phyloP scores from a whole-genome alignment of 2,888 invertebrate species.

The Folsomia manolachei region DNA sequence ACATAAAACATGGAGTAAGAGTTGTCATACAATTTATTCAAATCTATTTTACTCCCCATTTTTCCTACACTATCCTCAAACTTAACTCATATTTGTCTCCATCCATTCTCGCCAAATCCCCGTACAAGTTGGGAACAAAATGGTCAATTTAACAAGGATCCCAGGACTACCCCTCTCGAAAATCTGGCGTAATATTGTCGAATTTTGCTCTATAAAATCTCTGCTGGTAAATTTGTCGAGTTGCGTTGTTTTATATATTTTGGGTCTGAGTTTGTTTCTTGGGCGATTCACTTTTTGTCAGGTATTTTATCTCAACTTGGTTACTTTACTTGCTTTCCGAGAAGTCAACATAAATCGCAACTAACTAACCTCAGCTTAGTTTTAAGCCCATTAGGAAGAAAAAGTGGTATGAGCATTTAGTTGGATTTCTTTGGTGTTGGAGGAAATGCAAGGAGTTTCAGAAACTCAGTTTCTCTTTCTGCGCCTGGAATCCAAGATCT shows the following conservation, averaged over 20 bases:
- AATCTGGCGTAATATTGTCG: too few species aligned
- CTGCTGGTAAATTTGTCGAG: too few species aligned
- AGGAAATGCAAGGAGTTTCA: background rate
- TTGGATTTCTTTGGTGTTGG: background rate
- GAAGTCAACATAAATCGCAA: background rate
- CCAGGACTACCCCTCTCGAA: too few species aligned
- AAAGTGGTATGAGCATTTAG: background rate
- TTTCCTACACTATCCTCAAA: background rate
- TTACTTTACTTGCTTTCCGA: background rate
- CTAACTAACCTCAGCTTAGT: background rate
- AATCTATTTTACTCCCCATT: background rate
- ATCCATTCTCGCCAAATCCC: too few species aligned
- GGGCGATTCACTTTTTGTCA: background rate
- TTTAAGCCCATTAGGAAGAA: background rate
- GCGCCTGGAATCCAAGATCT: background rate
- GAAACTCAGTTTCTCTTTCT: background rate
- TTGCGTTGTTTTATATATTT: too few species aligned
- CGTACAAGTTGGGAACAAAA: too few species aligned
- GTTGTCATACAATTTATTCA: slow-evolving; percentile 2
- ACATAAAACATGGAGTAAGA: background rate
- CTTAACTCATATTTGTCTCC: background rate
- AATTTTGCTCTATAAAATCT: too few species aligned
- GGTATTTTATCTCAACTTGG: background rate
- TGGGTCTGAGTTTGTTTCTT: too few species aligned
- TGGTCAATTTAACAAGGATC: too few species aligned